Evolutionary conservation across 2,888 invertebrate species (phyloP), one percentile per base, ranked within the genome.

Genomic region (Tachina grossa): DNA sequence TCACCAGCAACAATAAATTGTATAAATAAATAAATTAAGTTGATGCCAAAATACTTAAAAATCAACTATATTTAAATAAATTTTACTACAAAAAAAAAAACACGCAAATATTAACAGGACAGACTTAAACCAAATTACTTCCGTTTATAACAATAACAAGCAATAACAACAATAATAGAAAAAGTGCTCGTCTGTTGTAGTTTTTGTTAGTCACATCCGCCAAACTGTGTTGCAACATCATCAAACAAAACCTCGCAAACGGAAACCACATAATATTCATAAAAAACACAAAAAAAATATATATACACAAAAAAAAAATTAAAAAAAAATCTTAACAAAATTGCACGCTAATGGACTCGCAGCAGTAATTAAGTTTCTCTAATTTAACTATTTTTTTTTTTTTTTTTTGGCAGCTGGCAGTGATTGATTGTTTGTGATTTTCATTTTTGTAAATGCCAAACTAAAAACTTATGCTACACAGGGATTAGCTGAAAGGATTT

Each of bases 111-210:
- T 39, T 55, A 57, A 45, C 61, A 13, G 8, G 45, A 51, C 65
- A 47, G 49, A 43, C 66, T 66, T 31, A 65, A 76, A 19, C 57
- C 69, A 82, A 69, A 57, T 41, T 14, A 69, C 45, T 63, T 82
- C 69, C 75, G 68, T 49, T 53, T 43, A 41, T 47, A 59, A 19
- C n/a, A n/a, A n/a, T n/a, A n/a, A n/a, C n/a, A n/a, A n/a, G n/a
- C n/a, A 55, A 45, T 5, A 53, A 22, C 41, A 41, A 55, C 19
- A 55, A 19, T 31, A 31, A 31, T 16, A 47, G 47, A 39, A 59
- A 59, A 43, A 39, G 3, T 47, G 2, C 31, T 31, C 31, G 31
- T 2, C 22, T 61, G 9, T 22, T 41, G 61, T 43, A 63, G 31
- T 61, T 39, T 41, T 63, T 75, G 63, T 53, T 63, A 43, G 2